Evolutionary conservation across 2,113 vertebrate species (phyloP), one percentile per base, ranked within the genome.

Genomic region (Podilymbus podiceps): DNA sequence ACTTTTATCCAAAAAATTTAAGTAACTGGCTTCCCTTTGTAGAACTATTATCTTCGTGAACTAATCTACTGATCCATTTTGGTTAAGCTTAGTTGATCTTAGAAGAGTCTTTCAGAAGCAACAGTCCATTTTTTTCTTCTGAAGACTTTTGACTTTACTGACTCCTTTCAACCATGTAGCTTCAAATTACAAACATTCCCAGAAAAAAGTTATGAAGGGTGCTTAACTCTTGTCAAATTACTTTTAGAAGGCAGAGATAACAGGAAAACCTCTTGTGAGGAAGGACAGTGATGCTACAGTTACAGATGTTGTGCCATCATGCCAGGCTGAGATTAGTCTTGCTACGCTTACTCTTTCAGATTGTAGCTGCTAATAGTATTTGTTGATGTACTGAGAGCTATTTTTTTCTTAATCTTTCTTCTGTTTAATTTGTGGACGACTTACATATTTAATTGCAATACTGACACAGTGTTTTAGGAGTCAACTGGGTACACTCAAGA

Each of bases 401-500:
- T 28, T 93, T 95, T 93, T 94, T 94, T 31, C 83, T 58, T 66
- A 76, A 79, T 71, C 49, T 88, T 80, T 95, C 72, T 92, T 86
- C 77, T 72, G 25, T 90, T 96, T 94, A 91, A 49, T 85, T 97
- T 96, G 96, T 22, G 52, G 60, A 53, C 46, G 69, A 89, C 83
- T 82, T 82, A 62, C 81, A 91, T 90, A 83, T 88, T 97, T 88
- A 95, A 96, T 31, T 88, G 94, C 94, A 94, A 95, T 92, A 90
- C 25, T 83, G 88, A 95, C 78, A 93, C 67, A 94, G 74, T 11
- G 38, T 90, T 92, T 85, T 72, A 81, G 92, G 85, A 90, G 73
- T 75, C 73, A 94, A 72, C 55, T 95, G 93, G 84, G 38, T 74
- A 89, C 88, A 90, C 69, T 88, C 40, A 69, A 74, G 89, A 96